Evolutionary conservation across 2,888 invertebrate species (phyloP), one percentile per base, ranked within the genome.

Genomic region (Ditula angustiorana): DNA sequence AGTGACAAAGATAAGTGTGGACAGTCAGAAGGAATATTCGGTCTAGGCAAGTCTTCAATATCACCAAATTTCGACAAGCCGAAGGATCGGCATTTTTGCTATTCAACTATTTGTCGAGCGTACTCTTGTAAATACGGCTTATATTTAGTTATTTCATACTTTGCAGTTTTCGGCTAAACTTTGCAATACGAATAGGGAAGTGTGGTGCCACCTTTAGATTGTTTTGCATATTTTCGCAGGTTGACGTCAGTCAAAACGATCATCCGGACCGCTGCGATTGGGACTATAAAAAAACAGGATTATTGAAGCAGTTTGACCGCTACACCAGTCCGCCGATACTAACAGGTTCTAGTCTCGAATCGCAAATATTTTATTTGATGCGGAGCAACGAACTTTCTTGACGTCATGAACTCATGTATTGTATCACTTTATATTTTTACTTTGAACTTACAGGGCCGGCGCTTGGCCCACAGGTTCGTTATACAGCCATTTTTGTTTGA

Each of bases 301-400:
- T 64, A 53, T 53, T 13, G 26, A 52, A 63, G 30, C 30, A 26
- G 44, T 46, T 52, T 47, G 47, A 47, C 47, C 58, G 53, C 53
- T 28, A 56, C 26, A 46, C n/a, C 44, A 44, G 30, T n/a, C 19
- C 26, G 50, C 30, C 7, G 46, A 53, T 44, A n/a, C 11, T 50
- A 59, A 64, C 64, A 46, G 64, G 64, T 64, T 64, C 52, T 16
- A 21, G 10, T 16, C 49, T n/a, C 3, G 35, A 50, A 24, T 59
- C 52, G 59, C 58, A 59, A 56, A 56, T 59, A 47, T 53, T 58
- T 52, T 26, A 30, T 56, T 33, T 23, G 16, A 58, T 46, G 7
- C 52, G 23, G 64, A 64, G 59, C 64, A 64, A 64, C 52, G 64
- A 59, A 64, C 64, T 47, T 37, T n/a, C 53, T 35, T 52, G 46